Evolutionary conservation across 2,797 vertebrate species (phyloP).

Genomic region (Artibeus jamaicensis): DNA sequence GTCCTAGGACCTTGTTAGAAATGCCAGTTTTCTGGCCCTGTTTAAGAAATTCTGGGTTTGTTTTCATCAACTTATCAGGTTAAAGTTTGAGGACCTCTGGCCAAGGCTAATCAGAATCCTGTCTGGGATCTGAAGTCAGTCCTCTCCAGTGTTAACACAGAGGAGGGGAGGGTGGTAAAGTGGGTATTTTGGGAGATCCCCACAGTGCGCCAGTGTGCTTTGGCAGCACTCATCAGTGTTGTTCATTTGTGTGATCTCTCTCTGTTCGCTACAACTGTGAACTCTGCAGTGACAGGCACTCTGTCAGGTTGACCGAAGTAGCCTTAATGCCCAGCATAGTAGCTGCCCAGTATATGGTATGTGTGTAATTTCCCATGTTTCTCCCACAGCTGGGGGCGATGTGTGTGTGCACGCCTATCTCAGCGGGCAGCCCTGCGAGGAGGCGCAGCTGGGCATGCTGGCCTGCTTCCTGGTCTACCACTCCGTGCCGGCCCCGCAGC

Average conservation of each 20-base stretch:
- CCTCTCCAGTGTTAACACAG: not conserved
- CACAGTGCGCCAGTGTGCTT: not conserved
- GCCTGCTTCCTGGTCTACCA: slow-evolving; percentile 96
- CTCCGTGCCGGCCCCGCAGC: slow-evolving; percentile 89
- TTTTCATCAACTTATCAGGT: not conserved
- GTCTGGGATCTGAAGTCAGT: not conserved
- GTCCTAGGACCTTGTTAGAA: not conserved
- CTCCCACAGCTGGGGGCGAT: slow-evolving; percentile 86
- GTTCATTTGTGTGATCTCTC: not conserved
- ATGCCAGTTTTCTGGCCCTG: not conserved
- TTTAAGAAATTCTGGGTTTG: not conserved
- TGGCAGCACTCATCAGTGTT: not conserved
- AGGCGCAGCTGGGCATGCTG: slow-evolving; percentile 86
- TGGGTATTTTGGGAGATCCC: not conserved
- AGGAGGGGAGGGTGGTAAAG: not conserved
- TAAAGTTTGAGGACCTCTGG: not conserved
- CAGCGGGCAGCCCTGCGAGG: slow-evolving; percentile 82
- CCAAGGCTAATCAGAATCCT: not conserved
- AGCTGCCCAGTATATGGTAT: not conserved
- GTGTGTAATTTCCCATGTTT: not conserved
- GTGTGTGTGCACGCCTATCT: slow-evolving; percentile 89
- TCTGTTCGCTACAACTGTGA: not conserved
- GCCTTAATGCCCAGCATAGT: not conserved
- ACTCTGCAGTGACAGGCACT: not conserved
- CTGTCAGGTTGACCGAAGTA: not conserved